These are phyloP conservation scores for Drosophila imparisetae DNA, from an alignment of 2,888 invertebrate species.

Conservation along the genomic window DNA sequence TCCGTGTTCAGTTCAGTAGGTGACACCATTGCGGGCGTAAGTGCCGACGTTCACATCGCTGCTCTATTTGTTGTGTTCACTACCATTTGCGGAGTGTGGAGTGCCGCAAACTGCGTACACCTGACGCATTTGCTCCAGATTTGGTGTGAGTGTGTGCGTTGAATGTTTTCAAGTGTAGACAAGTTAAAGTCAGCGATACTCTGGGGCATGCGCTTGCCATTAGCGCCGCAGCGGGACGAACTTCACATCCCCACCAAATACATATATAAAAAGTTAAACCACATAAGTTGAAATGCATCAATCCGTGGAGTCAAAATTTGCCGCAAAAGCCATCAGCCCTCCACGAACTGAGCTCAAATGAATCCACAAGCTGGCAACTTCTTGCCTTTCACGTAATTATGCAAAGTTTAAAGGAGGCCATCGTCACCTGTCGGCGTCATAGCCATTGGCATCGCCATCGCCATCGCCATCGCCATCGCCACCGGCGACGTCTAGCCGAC, in stretches of 20 bases:
- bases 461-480: background rate
- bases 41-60: conserved; percentile 53
- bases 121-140: conserved; percentile 78
- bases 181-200: conserved; percentile 56
- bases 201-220: conserved; percentile 33
- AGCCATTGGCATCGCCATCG: no score
- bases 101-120: conserved; percentile 62
- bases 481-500: conserved; percentile 45
- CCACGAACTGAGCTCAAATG: conserved; percentile 21
- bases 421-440: conserved; percentile 16
- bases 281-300: conserved; percentile 29
- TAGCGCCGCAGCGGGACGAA: conserved; percentile 22
- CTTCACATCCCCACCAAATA: conserved; percentile 22
- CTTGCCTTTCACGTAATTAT: conserved; percentile 72
- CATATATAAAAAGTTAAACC: conserved; percentile 35
- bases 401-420: conserved; percentile 70
- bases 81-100: background rate
- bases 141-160: conserved; percentile 32
- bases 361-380: conserved; percentile 33
- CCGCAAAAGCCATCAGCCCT: conserved; percentile 23
- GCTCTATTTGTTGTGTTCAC: conserved; percentile 60
- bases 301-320: conserved; percentile 24
- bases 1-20: conserved; percentile 69
- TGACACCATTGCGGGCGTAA: conserved; percentile 70
- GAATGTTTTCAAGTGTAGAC: conserved; percentile 21